A percentile compares a stretch with the other conserved stretches of the same genome.
Evolutionary conservation across 2,888 invertebrate genomes (phyloP).

Genomic region (Agrochola circellaris): DNA sequence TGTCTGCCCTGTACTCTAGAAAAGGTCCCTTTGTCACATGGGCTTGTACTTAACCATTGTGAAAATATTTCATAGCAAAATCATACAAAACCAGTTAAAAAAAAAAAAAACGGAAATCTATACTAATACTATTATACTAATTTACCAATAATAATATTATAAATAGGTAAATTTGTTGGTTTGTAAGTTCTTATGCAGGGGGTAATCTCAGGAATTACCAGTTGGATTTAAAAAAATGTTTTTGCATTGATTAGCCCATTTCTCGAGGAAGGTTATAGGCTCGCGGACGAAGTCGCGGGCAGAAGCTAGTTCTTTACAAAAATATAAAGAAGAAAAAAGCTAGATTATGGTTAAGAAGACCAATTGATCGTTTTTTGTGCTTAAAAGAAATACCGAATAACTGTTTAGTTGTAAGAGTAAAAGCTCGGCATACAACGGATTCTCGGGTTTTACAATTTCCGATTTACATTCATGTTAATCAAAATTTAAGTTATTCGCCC

Average conservation of each 20-base stretch:
- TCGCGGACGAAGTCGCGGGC: no score
- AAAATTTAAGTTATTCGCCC: neutral
- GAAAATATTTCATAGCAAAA: neutral
- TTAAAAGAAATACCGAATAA: neutral
- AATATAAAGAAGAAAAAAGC: neutral
- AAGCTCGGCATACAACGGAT: neutral
- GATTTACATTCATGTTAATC: slow-evolving; percentile 18
- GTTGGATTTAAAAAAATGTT: no score
- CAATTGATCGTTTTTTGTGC: neutral
- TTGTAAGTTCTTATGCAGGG: no score
- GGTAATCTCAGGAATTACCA: no score
- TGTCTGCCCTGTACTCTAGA: neutral
- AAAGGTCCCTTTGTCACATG: neutral
- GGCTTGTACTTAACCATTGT: neutral
- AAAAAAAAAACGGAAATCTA: no score
- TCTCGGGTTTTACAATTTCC: slow-evolving; percentile 9
- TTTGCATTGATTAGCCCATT: no score
- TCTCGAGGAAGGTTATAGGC: no score
- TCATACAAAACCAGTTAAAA: neutral
- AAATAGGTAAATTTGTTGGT: no score
- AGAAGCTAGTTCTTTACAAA: neutral
- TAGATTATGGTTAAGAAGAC: neutral
- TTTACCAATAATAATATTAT: no score
- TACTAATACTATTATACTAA: no score
- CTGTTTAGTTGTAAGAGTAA: neutral